Base-by-base conservation (phyloP, 92 coral and sea anemone species). In the Epizoanthus fatuus region DNA sequence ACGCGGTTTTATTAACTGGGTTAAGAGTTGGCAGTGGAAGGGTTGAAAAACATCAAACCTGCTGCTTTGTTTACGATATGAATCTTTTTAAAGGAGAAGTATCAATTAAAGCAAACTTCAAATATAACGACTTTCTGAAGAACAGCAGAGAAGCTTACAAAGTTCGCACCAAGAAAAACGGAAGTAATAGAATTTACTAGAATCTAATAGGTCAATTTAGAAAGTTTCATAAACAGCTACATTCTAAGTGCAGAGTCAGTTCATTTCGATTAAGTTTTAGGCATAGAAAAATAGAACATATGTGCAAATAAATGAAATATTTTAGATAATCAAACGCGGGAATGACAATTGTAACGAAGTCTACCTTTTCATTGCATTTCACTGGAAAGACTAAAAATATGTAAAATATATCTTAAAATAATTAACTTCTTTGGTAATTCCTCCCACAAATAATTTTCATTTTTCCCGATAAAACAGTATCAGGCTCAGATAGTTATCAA, bases 391-490 rank as follows among this genome's bases (percentile, higher is more conserved):
- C 20, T 66, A 11, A 42, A 38, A 66, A 38, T 29, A 15, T 14
- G 47, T 37, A 66, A 66, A 66, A 66, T 37, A 37, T 49, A 37
- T 37, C 45, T 66, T 17, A 66, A 66, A 25, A 32, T 66, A 25
- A 10, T 37, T 58, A 66, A 5, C 29, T 66, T 37, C 72, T 66
- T 25, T 66, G 20, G 72, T 66, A 35, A 35, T 37, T 66, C 47
- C 72, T 66, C 72, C 16, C 40, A 66, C 72, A 66, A 66, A 66
- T 66, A 66, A 37, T 66, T 66, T 66, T 66, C 72, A 42, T 14
- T 37, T 13, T 42, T 25, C 39, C 70, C 44, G n/a, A 63, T 25
- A 25, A 63, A 63, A 63, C 69, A 20, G 9, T 29, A 63, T 63
- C 69, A 13, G 70, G 29, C 35, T 32, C 42, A 64, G 40, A 66